Evolutionary conservation across 1,140 invertebrate species (phyloP).

Genomic region (Dreissena polymorpha): DNA sequence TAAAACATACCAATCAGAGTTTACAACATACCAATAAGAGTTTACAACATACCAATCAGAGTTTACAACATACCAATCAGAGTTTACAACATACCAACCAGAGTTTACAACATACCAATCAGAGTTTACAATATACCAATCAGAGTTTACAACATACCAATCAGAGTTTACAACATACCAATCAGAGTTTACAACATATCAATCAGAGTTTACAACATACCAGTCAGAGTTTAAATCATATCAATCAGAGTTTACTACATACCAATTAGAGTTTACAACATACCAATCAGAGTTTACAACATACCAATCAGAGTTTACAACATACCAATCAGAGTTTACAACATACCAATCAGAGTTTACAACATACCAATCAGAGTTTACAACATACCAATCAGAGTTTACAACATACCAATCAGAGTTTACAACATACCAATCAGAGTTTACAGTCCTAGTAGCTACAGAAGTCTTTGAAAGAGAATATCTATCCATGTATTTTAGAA

Average conservation of each 20-base stretch:
- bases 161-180: constrained; percentile 18
- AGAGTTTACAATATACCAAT: too few relatives aligned
- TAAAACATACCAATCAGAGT: not conserved
- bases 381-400: not conserved
- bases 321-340: constrained; percentile 24
- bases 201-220: too few relatives aligned
- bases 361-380: constrained; percentile 23
- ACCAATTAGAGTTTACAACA: too few relatives aligned
- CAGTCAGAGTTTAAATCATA: too few relatives aligned
- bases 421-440: constrained; percentile 9
- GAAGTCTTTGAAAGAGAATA: too few relatives aligned
- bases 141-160: constrained; percentile 22
- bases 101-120: constrained; percentile 18
- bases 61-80: constrained; percentile 16
- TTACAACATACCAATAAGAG: constrained; percentile 12
- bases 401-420: constrained; percentile 16
- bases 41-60: constrained; percentile 16
- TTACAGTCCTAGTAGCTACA: too few relatives aligned
- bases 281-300: constrained; percentile 6
- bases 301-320: constrained; percentile 17
- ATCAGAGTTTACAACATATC: too few relatives aligned
- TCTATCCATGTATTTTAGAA: too few relatives aligned
- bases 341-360: constrained; percentile 7
- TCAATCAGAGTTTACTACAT: too few relatives aligned
- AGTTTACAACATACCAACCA: constrained; percentile 13